phyloP scores from a whole-genome alignment of 2,797 vertebrate species.

The Argentina silus region DNA sequence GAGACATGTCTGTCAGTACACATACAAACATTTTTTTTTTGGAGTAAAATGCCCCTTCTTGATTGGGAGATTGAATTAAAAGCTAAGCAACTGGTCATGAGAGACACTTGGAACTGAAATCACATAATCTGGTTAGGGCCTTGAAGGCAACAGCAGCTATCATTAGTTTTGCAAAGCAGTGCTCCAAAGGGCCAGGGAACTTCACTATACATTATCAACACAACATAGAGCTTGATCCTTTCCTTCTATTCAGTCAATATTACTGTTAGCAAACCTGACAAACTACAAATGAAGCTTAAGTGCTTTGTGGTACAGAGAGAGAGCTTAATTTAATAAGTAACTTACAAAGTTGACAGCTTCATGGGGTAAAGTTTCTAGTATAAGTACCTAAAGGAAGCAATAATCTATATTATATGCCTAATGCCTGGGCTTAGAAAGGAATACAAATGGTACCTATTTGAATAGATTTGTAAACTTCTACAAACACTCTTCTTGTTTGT shows the following conservation, averaged over 20 bases:
- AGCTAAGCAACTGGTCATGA: too few species aligned
- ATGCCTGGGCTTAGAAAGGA: not conserved
- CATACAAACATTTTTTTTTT: too few species aligned
- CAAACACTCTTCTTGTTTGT: not conserved
- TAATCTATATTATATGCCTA: slow-evolving; percentile 16
- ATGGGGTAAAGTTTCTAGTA: not conserved
- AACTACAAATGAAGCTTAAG: slow-evolving; percentile 28
- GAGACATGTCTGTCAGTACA: too few species aligned
- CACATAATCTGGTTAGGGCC: too few species aligned
- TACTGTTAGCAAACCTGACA: slow-evolving; percentile 38
- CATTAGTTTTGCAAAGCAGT: not conserved
- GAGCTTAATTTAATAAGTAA: slow-evolving; percentile 45
- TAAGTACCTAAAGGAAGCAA: too few species aligned
- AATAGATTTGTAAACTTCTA: not conserved
- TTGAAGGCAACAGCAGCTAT: too few species aligned
- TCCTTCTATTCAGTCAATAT: slow-evolving; percentile 44
- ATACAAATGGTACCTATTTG: not conserved
- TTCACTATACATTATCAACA: slow-evolving; percentile 58
- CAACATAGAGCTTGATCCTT: slow-evolving; percentile 46
- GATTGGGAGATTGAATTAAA: too few species aligned
- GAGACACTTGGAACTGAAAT: too few species aligned
- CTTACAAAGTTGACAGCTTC: slow-evolving; percentile 38
- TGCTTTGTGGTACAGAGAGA: slow-evolving; percentile 20
- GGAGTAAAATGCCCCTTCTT: too few species aligned
- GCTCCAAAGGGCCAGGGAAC: slow-evolving; percentile 35